phyloP scores from a whole-genome alignment of 2,113 vertebrate genomes.

The Pteruthius melanotis region DNA sequence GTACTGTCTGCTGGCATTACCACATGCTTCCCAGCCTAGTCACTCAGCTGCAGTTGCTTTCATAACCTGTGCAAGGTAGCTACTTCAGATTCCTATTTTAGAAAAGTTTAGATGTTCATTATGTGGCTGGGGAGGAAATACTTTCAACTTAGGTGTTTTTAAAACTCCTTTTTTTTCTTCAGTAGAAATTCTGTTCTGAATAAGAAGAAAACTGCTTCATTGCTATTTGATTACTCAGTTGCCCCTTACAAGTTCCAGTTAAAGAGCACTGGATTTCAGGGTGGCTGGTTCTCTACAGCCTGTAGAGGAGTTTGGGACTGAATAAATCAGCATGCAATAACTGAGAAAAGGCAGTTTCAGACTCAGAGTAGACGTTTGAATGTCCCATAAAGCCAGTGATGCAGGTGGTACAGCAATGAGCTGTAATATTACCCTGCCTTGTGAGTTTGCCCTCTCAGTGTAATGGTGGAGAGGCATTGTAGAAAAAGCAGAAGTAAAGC shows the following conservation, averaged over 20 bases:
- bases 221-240: not conserved
- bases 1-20: not conserved
- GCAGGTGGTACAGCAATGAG: not conserved
- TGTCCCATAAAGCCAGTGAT: not conserved
- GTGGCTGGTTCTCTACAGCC: not conserved
- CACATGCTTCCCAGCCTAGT: not conserved
- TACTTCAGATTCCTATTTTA: not conserved
- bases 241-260: not conserved
- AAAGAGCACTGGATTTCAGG: not conserved
- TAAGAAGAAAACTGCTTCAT: not conserved
- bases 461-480: not conserved
- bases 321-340: accelerated
- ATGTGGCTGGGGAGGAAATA: not conserved
- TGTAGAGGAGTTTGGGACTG: not conserved
- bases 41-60: not conserved
- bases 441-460: not conserved
- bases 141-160: not conserved
- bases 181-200: not conserved
- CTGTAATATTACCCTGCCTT: not conserved
- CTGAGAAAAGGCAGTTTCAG: not conserved
- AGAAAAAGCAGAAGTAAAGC: not conserved
- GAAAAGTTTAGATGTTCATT: not conserved
- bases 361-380: not conserved
- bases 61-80: not conserved
- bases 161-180: not conserved